Evolutionary conservation across 2,888 invertebrate species (phyloP), one percentile per base, ranked within the genome.

Genomic region (Cataglyphis altisquamis): DNA sequence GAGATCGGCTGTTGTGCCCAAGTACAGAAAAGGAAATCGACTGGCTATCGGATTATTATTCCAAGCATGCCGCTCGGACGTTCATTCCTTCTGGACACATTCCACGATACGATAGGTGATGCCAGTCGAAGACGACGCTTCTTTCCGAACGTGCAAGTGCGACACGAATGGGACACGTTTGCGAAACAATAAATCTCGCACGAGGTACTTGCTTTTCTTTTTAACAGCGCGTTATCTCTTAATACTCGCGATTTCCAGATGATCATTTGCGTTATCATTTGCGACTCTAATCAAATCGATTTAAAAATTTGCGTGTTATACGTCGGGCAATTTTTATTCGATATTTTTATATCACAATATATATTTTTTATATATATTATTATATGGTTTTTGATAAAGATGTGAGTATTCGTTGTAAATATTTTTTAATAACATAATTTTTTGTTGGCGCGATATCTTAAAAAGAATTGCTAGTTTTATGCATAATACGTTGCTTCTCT

Each of bases 31-130:
- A 92, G 94, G 93, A 94, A 94, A 93, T 94, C 92, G 93, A 92
- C 89, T 88, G 87, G 66, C 86, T 84, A 84, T 81, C 84, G 87
- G 87, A 93, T 94, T 91, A 91, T 88, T 92, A 94, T 94, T 94
- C 94, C 86, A 91, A 90, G 91, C 94, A 92, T 92, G 93, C 78
- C 77, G 86, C 90, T 92, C 92, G 94, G 93, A 94, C 94, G 93
- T 93, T 92, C 93, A 93, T 94, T 93, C 93, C 94, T 93, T 91
- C 91, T 88, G 90, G 92, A 92, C 52, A 92, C 93, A 94, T 94
- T 94, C 94, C 93, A 92, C 92, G 88, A 91, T 91, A 92, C 94
- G 91, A 91, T 91, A 88, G 90, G 87, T 86, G 89, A 90, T 91
- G 91, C 88, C 94, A 93, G 92, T 93, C 91, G 92, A 91, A 91